phyloP scores from a whole-genome alignment of 2,888 invertebrate genomes.

The Mythimna vitellina region DNA sequence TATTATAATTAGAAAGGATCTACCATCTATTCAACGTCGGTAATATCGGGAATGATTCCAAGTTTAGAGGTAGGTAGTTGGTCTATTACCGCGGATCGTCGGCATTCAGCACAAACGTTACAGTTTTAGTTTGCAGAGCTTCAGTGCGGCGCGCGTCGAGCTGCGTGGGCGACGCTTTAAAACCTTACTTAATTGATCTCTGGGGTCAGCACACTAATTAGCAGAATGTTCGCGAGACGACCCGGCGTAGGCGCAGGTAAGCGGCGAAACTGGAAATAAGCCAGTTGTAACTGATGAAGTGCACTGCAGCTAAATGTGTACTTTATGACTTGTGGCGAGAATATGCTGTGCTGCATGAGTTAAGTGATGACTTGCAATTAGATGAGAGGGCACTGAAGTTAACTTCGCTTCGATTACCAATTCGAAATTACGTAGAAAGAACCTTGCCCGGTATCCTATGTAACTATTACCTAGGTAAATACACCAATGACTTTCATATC shows the following conservation, averaged over 20 bases:
- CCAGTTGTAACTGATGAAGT: background rate
- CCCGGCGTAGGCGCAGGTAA: constrained; percentile 22
- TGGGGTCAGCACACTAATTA: constrained; percentile 29
- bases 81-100: background rate
- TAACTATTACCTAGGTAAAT: background rate
- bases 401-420: no score
- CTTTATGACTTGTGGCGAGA: background rate
- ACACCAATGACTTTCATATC: background rate
- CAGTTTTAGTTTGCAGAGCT: background rate
- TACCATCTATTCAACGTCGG: background rate
- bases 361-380: background rate
- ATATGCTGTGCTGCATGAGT: background rate
- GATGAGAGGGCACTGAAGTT: background rate
- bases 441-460: no score
- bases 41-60: background rate
- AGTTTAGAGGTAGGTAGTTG: background rate
- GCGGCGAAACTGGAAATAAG: constrained; percentile 4
- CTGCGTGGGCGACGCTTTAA: constrained; percentile 7
- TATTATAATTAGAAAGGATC: constrained; percentile 2
- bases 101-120: background rate
- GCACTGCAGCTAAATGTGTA: background rate
- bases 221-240: constrained; percentile 3
- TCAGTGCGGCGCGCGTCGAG: background rate
- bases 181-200: constrained; percentile 35
- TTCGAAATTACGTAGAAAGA: background rate